These are phyloP conservation scores for Cosmorhoe ocellata DNA, from an alignment of 2,888 invertebrate species.

Conservation along the genomic window DNA sequence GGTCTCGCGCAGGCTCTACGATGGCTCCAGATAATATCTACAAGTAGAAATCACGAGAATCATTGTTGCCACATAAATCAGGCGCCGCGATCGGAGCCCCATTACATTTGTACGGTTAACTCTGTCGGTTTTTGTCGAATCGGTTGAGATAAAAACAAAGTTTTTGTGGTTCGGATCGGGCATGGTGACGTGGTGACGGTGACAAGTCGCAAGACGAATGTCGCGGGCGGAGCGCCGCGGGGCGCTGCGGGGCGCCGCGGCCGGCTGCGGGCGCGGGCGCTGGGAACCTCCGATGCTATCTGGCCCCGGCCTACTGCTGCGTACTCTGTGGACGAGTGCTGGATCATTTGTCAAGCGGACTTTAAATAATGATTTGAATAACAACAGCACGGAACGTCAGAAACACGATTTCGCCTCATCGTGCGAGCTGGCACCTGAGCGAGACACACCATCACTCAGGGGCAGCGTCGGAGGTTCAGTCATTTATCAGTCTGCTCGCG, in stretches of 20 bases:
- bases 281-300: constrained; percentile 37
- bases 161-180: constrained; percentile 20
- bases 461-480: background rate
- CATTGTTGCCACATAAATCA: constrained; percentile 15
- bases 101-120: constrained; percentile 12
- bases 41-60: constrained; percentile 11
- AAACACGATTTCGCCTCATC: constrained; percentile 38
- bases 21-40: constrained; percentile 8
- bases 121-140: constrained; percentile 26
- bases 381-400: constrained; percentile 34
- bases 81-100: constrained; percentile 13
- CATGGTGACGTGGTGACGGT: constrained; percentile 56
- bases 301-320: background rate
- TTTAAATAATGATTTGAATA: constrained; percentile 49
- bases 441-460: constrained; percentile 19
- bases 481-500: background rate
- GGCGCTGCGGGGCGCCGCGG: constrained; percentile 35
- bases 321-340: constrained; percentile 14
- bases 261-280: constrained; percentile 28
- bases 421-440: constrained; percentile 11
- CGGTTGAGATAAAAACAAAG: constrained; percentile 19
- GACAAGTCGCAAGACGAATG: constrained; percentile 58
- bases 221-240: constrained; percentile 42
- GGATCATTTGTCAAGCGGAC: constrained; percentile 49
- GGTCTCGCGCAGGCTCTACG: background rate